These are phyloP conservation scores for Steatocranus sp. DNA, from an alignment of 2,797 vertebrate genomes.

Conservation along the genomic window DNA sequence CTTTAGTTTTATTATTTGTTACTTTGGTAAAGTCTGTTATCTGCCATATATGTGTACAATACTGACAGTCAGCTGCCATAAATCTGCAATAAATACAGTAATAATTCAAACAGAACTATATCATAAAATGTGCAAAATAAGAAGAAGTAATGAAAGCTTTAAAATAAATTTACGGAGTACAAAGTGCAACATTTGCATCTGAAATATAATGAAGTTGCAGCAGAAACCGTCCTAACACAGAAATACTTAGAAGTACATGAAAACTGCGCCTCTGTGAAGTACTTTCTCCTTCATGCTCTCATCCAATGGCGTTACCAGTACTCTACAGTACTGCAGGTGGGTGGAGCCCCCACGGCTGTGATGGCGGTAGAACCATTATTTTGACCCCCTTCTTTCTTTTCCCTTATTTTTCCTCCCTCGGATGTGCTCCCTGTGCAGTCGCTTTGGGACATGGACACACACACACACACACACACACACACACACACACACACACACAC, in stretches of 20 bases:
- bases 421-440: neutral
- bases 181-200: neutral
- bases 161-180: fast-evolving
- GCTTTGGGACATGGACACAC: neutral
- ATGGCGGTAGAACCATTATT: neutral
- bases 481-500: neutral
- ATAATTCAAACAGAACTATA: neutral
- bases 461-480: too few species aligned
- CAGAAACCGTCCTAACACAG: neutral
- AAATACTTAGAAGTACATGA: neutral
- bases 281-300: neutral
- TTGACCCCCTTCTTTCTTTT: neutral
- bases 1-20: neutral
- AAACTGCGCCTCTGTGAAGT: neutral
- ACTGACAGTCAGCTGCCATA: neutral
- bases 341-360: neutral
- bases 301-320: neutral
- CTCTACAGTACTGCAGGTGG: neutral
- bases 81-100: neutral
- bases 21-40: neutral
- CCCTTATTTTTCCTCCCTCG: neutral
- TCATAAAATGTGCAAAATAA: neutral
- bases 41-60: fast-evolving
- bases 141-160: neutral
- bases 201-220: neutral